These are phyloP conservation scores for Tapera naevia DNA, from an alignment of 2,797 vertebrate genomes.

Conservation along the genomic window DNA sequence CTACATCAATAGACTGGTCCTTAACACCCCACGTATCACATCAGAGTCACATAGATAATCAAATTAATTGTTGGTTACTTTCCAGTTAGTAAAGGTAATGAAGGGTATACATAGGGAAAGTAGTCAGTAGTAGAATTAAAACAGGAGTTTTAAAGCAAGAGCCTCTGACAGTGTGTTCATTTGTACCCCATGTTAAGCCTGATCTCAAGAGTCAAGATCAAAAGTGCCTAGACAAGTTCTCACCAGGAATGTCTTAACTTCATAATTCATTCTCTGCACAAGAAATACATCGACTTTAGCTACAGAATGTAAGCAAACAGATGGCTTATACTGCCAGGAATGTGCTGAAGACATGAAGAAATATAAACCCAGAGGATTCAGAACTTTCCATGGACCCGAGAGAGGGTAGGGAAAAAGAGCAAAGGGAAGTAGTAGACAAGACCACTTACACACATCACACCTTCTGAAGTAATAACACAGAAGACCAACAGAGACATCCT, in stretches of 20 bases:
- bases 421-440: not conserved
- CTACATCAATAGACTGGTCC: not conserved
- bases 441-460: not conserved
- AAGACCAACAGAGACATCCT: not conserved
- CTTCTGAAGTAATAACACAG: constrained; percentile 4
- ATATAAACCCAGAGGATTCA: constrained; percentile 9
- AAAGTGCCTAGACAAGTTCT: constrained; percentile 44
- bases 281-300: constrained; percentile 53
- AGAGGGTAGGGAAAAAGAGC: not conserved
- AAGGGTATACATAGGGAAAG: not conserved
- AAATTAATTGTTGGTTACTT: not conserved
- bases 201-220: constrained; percentile 35
- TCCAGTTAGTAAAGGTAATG: not conserved
- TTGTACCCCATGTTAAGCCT: not conserved
- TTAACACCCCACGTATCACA: not conserved
- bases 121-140: not conserved
- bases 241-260: constrained; percentile 49
- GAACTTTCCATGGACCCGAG: not conserved
- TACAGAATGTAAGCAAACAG: constrained; percentile 48
- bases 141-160: not conserved
- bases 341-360: constrained; percentile 38
- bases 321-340: constrained; percentile 50
- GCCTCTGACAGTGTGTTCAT: not conserved
- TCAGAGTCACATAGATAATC: not conserved
- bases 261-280: constrained; percentile 48